Conservation (phyloP, 1,140 invertebrate genomes). For the Drosophila pallidifrons region DNA sequence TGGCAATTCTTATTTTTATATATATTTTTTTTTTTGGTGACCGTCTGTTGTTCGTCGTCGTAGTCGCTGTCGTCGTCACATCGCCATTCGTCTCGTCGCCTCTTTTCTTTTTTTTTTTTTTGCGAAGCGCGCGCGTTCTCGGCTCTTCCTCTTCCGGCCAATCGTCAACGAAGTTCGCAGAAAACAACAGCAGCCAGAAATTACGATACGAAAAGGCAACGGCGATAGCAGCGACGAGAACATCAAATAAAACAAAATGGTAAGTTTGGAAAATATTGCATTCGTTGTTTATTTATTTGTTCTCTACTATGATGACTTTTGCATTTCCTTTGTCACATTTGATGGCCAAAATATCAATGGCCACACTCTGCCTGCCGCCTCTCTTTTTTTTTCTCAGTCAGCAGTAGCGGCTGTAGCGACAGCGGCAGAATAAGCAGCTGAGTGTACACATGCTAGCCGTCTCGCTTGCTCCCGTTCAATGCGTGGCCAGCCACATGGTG, state of each 20-base stretch:
- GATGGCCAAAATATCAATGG: conserved; percentile 51
- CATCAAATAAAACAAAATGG: conserved; percentile 37
- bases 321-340: conserved; percentile 42
- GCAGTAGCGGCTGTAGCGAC: neutral
- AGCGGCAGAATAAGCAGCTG: conserved; percentile 45
- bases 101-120: conserved; percentile 13
- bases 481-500: conserved; percentile 52
- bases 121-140: conserved; percentile 45
- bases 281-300: neutral
- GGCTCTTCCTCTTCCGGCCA: conserved; percentile 45
- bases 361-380: conserved; percentile 14
- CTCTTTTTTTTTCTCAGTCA: conserved; percentile 1
- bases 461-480: conserved; percentile 35
- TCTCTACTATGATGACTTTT: conserved; percentile 30
- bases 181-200: conserved; percentile 22
- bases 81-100: conserved; percentile 20
- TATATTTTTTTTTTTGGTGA: conserved; percentile 6
- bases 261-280: conserved; percentile 36
- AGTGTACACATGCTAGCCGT: conserved; percentile 45
- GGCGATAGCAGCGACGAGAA: conserved; percentile 12
- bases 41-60: conserved; percentile 10
- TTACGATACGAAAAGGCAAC: conserved; percentile 26
- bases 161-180: conserved; percentile 19
- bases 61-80: conserved; percentile 6
- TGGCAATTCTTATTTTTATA: conserved; percentile 5